Percentiles rank a stretch among this genome's conserved stretches.
Conservation (phyloP, 2,113 vertebrate species). For the Caranx ignobilis region DNA sequence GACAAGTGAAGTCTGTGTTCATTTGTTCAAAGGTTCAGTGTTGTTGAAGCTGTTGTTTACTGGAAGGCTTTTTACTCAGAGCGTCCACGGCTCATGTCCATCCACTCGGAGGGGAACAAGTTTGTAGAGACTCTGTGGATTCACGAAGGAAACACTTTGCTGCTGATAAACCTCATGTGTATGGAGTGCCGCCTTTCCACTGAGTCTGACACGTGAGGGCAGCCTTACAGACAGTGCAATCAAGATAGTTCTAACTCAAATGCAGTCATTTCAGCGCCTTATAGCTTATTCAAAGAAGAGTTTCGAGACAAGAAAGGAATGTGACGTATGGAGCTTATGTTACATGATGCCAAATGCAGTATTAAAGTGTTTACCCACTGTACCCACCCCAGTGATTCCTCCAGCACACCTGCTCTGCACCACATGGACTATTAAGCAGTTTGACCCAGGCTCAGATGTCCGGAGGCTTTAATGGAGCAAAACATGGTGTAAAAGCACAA, state of each 20-base stretch:
- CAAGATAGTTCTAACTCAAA: constrained; percentile 51
- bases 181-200: constrained; percentile 58
- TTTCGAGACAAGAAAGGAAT: constrained; percentile 65
- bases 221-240: constrained; percentile 74
- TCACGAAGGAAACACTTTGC: constrained; percentile 43
- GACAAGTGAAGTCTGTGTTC: constrained; percentile 73
- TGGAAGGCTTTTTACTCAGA: constrained; percentile 41
- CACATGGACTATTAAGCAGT: constrained; percentile 17
- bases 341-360: constrained; percentile 79
- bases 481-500: constrained; percentile 31
- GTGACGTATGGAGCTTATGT: constrained; percentile 62
- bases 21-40: constrained; percentile 68
- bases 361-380: constrained; percentile 67
- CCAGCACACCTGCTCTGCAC: constrained; percentile 29
- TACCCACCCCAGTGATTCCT: constrained; percentile 35
- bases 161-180: constrained; percentile 58
- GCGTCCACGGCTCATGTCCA: constrained; percentile 45
- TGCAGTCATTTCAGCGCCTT: constrained; percentile 81
- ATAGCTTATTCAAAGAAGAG: constrained; percentile 58
- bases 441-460: constrained; percentile 17
- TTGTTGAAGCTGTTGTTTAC: constrained; percentile 65
- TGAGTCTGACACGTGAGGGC: constrained; percentile 61
- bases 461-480: constrained; percentile 3
- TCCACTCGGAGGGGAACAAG: constrained; percentile 22
- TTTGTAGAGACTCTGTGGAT: constrained; percentile 44